Base-by-base conservation (phyloP, 1,140 invertebrate species). In the Plutomurus gul region DNA sequence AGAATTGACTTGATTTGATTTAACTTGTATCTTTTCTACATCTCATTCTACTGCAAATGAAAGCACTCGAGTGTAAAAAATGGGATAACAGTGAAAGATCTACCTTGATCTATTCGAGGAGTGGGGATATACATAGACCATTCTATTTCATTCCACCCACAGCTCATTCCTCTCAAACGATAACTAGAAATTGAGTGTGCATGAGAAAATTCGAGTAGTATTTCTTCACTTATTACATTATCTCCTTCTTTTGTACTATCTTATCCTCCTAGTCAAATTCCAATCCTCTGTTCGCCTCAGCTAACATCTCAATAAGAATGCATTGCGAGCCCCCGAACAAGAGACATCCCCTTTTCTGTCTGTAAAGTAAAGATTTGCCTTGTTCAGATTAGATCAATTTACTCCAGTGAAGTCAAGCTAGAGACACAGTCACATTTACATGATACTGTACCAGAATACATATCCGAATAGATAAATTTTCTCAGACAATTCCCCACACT, bases 1-100 rank as follows among this genome's bases (percentile, higher is more conserved):
- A n/a, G n/a, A n/a, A n/a, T n/a, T n/a, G n/a, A n/a, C 39, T 43
- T 43, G 39, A 43, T 43, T 43, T 43, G 43, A 47, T 16, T 11
- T 8, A 13, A 1, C 43, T 16, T 6, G 20, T 16, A 47, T 47
- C 46, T 6, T 5, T 47, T 18, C 10, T 47, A 47, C 4, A 1
- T 65, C 11, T n/a, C 18, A 56, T 20, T 18, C 18, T 56, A 20
- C 4, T 27, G 20, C 36, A 71, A 71, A 71, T 71, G 46, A 75
- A 49, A 36, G 73, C 72, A 33, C 43, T 49, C 43, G 18, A 75
- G 20, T 49, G 73, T 39, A 75, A 75, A 72, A 75, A 75, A 75
- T 75, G 73, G 30, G 73, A 75, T 75, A 46, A 46, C 16, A 75
- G 56, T 33, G 36, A 65, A 65, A 65, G 56, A 65, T 65, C 25